Base-by-base conservation (phyloP, 2,888 invertebrate genomes). In the Lumbricus terrestris region DNA sequence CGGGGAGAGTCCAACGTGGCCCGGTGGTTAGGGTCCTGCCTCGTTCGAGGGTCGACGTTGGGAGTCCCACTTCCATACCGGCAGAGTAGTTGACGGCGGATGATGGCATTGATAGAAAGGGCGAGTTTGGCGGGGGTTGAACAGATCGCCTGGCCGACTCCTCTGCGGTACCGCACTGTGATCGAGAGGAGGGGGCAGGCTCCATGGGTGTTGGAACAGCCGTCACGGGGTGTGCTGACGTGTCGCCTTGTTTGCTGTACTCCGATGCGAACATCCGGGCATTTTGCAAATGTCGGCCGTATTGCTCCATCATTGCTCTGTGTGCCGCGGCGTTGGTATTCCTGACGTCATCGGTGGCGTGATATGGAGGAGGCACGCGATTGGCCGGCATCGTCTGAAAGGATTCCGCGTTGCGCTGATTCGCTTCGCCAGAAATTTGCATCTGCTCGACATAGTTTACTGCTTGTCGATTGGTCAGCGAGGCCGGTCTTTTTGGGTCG, bases 401-500 rank as follows among this genome's bases (percentile, higher is more conserved):
- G 8, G 69, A 69, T 29, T 29, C 69, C 69, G 29, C 6, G 69
- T n/a, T 69, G 29, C 69, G n/a, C n/a, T 69, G 85, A 35, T 85
- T 85, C 11, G 85, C 37, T 5, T 29, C n/a, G 29, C 69, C 69
- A 1, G 47, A 23, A 23, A 47, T 47, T 4, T 47, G 47, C 47
- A 35, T 34, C 83, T 15, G 83, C 83, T 83, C 83, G 83, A 13
- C 83, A 33, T 85, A 85, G 34, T 85, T 85, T 85, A 34, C 23
- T 37, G 85, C 85, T 34, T 85, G 35, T 33, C 37, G 85, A 85
- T 85, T 85, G 85, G 85, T 37, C 85, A 85, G 85, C 85, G 37
- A 37, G 35, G 37, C 37, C 34, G 69, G 69, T 69, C 69, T 69
- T n/a, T 69, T 69, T 29, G 69, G 69, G 69, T 69, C 69, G 69